Conservation (phyloP, 2,888 invertebrate species). For the Aphrophora alni region DNA sequence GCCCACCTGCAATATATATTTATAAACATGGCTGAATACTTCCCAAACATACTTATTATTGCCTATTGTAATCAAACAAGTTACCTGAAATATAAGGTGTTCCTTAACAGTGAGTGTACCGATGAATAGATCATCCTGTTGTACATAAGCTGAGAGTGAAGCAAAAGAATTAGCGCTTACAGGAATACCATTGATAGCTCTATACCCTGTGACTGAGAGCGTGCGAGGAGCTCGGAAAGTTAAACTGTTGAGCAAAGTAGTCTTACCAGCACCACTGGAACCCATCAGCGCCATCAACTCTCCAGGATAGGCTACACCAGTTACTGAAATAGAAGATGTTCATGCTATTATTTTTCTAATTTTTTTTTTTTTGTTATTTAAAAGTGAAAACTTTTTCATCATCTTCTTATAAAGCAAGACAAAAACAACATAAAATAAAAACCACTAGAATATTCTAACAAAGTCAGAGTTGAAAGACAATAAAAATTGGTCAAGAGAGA, state of each 20-base stretch:
- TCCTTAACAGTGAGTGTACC: slow-evolving; percentile 88
- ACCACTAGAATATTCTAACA: too few species aligned
- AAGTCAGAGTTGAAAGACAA: too few species aligned
- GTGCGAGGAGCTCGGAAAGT: slow-evolving; percentile 80
- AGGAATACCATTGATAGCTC: slow-evolving; percentile 77
- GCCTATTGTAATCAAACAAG: slow-evolving; percentile 65
- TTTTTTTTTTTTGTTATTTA: slow-evolving; percentile 2
- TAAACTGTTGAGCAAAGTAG: slow-evolving; percentile 88
- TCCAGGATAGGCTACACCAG: slow-evolving; percentile 83
- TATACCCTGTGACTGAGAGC: slow-evolving; percentile 66
- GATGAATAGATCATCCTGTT: slow-evolving; percentile 93
- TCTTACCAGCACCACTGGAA: slow-evolving; percentile 93
- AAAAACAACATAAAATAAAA: too few species aligned
- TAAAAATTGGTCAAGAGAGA: too few species aligned
- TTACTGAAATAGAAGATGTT: slow-evolving; percentile 65
- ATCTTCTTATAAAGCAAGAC: neutral
- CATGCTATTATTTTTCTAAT: neutral
- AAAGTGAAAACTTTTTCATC: too few species aligned
- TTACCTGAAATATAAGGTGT: slow-evolving; percentile 85
- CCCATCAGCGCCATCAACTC: slow-evolving; percentile 89
- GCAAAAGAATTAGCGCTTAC: slow-evolving; percentile 74
- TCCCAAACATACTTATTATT: slow-evolving; percentile 85
- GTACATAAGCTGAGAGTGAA: slow-evolving; percentile 87
- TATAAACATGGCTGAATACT: too few species aligned
- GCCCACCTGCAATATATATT: too few species aligned